Conservation (phyloP, 2,797 vertebrate genomes). For the Channa striata region DNA sequence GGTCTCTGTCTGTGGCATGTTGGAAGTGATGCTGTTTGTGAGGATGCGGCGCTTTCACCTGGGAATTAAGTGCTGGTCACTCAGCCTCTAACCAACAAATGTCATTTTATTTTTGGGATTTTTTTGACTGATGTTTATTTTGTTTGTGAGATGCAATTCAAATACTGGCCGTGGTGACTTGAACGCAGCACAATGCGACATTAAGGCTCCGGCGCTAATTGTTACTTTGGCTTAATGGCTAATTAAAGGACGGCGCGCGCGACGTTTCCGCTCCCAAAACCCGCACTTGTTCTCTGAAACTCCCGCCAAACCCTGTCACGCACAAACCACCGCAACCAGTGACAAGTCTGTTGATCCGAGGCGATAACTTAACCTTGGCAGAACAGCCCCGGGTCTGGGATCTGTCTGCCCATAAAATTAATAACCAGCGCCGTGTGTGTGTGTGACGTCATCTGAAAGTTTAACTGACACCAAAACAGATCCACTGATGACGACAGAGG, state of each 20-base stretch:
- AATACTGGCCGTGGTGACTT: slow-evolving; percentile 12
- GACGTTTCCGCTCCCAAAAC: background rate
- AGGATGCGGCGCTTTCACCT: slow-evolving; percentile 54
- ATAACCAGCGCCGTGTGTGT: background rate
- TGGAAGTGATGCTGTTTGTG: slow-evolving; percentile 47
- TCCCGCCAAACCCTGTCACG: slow-evolving; percentile 36
- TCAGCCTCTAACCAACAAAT: slow-evolving; percentile 32
- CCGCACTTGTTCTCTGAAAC: slow-evolving; percentile 24
- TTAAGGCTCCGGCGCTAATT: slow-evolving; percentile 23
- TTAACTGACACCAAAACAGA: slow-evolving; percentile 13
- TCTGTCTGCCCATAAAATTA: slow-evolving; percentile 6
- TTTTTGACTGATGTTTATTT: no score
- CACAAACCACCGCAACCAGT: slow-evolving; percentile 69
- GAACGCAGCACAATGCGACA: slow-evolving; percentile 70
- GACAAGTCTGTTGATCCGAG: slow-evolving; percentile 74
- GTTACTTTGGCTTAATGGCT: slow-evolving; percentile 61
- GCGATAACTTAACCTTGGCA: slow-evolving; percentile 78
- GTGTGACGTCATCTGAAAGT: slow-evolving; percentile 3
- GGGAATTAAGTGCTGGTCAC: slow-evolving; percentile 47
- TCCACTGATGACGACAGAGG: background rate
- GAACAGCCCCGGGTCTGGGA: slow-evolving; percentile 28
- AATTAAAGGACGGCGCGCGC: slow-evolving; percentile 50
- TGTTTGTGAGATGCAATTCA: slow-evolving; percentile 11
- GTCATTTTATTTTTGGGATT: no score
- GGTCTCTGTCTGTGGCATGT: slow-evolving; percentile 63